Conservation (phyloP, 2,888 invertebrate species). For the Cryptocephalus moraei region DNA sequence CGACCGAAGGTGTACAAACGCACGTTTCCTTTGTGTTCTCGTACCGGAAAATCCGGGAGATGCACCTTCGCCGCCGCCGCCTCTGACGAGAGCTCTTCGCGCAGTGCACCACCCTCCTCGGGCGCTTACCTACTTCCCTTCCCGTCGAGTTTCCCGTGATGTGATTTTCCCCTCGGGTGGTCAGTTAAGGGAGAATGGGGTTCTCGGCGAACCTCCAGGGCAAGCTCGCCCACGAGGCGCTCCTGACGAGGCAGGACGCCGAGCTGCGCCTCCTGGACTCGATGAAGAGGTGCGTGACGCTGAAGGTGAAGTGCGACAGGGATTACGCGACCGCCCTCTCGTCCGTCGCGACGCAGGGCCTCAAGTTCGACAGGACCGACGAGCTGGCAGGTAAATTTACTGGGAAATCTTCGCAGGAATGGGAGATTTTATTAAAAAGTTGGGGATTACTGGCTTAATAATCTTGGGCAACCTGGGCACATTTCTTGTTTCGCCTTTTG, state of each 20-base stretch:
- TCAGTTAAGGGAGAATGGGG: constrained; percentile 48
- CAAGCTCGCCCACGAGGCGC: constrained; percentile 82
- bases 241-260: constrained; percentile 83
- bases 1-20: too few species aligned
- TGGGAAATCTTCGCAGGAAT: too few species aligned
- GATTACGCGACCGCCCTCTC: constrained; percentile 81
- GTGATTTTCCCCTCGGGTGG: not conserved
- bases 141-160: not conserved
- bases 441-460: not conserved
- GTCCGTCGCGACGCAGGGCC: constrained; percentile 70
- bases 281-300: constrained; percentile 77
- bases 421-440: too few species aligned
- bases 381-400: constrained; percentile 44
- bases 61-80: too few species aligned
- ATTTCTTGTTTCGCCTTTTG: not conserved
- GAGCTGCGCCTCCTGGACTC: constrained; percentile 86
- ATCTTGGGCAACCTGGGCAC: not conserved
- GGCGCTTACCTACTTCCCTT: not conserved
- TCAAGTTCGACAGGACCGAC: constrained; percentile 71
- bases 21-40: too few species aligned
- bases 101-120: too few species aligned
- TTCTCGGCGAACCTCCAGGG: constrained; percentile 82
- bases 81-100: too few species aligned
- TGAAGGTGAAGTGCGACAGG: constrained; percentile 83
- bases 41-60: too few species aligned